Base-by-base conservation (phyloP, 1,140 invertebrate genomes). In the Listronotus oregonensis region DNA sequence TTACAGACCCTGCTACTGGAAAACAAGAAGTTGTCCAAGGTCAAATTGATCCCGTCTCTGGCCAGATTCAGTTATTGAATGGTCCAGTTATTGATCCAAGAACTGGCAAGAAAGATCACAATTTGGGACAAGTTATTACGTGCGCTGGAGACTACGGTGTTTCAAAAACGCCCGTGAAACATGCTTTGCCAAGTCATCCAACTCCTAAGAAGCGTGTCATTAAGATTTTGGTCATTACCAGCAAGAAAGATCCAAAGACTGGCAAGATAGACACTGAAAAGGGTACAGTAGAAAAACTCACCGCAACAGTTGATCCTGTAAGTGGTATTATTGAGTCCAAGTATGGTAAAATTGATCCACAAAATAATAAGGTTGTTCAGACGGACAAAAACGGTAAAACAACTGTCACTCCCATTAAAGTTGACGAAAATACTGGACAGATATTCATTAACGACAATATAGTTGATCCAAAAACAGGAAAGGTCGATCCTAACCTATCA, bases 31-130 rank as follows among this genome's bases (percentile, higher is more conserved):
- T 77, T 0, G 80, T 85, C 55, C 79, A 81, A 58, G 83, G 84
- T 34, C 82, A 83, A 55, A 77, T 84, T 5, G 82, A 85, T 74
- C 81, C 82, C 7, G 75, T 88, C 40, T 85, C 89, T 10, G 90
- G 89, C 3, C 89, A 91, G 81, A 84, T 85, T n/a, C 79, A 90
- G n/a, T 72, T 83, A 37, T 84, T 85, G 2, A 76, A 82, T 6
- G 82, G 86, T 15, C 83, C 86, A 18, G 82, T 76, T 10, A 71
- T 73, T 65, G 76, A 79, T 71, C 75, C 77, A 6, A 75, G 72
- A 71, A 76, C 77, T 9, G 74, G 73, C 11, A 71, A 72, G 67
- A 75, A 62, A 50, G 78, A 80, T 65, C 66, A 64, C 46, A 73
- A 62, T 43, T 44, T 70, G 11, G 77, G 77, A 12, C 78, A 78